phyloP scores from a whole-genome alignment of 2,888 invertebrate species.

The Cremastinae sp. region DNA sequence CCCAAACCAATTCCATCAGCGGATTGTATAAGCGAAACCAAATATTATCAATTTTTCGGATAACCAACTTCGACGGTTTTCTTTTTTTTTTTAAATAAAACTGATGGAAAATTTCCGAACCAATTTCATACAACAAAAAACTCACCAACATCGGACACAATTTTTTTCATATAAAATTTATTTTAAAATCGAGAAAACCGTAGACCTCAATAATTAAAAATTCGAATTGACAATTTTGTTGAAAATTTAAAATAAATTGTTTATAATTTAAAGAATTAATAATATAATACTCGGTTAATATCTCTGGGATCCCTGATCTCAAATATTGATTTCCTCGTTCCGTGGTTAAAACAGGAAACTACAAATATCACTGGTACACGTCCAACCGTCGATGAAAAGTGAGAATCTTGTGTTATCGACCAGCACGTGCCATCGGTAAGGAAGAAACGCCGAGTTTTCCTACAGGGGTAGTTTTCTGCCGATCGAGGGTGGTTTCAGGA shows the following conservation, averaged over 20 bases:
- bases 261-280: too few species aligned
- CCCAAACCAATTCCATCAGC: constrained; percentile 13
- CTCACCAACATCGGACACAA: background rate
- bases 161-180: too few species aligned
- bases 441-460: constrained; percentile 54
- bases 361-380: background rate
- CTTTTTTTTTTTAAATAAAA: constrained; percentile 10
- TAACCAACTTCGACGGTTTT: background rate
- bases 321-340: too few species aligned
- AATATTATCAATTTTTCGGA: constrained; percentile 12
- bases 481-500: constrained; percentile 57
- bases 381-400: background rate
- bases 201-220: too few species aligned
- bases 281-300: too few species aligned
- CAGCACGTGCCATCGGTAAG: constrained; percentile 64
- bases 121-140: background rate
- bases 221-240: too few species aligned
- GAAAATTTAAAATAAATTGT: too few species aligned
- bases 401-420: constrained; percentile 30
- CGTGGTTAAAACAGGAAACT: too few species aligned
- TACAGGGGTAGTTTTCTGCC: constrained; percentile 61
- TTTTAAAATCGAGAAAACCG: too few species aligned
- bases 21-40: background rate
- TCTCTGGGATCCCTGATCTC: too few species aligned
- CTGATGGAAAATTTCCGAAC: background rate